Conservation (phyloP, 2,797 vertebrate genomes). For the Spondyliosoma cantharus region DNA sequence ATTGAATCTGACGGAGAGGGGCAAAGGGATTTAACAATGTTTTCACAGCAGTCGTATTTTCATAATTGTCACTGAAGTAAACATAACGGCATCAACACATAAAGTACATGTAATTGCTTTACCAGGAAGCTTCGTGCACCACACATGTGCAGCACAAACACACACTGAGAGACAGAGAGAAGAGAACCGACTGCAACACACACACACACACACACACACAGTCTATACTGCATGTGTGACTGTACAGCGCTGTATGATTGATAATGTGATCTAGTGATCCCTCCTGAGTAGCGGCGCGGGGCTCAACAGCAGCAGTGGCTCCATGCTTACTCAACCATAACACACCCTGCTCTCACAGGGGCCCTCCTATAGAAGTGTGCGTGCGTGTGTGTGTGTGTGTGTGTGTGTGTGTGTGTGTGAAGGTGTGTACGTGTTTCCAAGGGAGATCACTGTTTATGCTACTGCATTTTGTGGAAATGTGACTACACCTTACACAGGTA, state of each 20-base stretch:
- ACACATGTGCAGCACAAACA: background rate
- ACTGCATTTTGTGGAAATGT: slow-evolving; percentile 47
- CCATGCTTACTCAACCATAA: slow-evolving; percentile 78
- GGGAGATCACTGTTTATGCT: slow-evolving; percentile 34
- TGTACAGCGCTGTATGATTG: slow-evolving; percentile 75
- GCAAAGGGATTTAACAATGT: slow-evolving; percentile 45
- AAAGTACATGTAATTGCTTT: slow-evolving; percentile 56
- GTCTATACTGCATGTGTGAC: slow-evolving; percentile 50
- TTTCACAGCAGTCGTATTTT: slow-evolving; percentile 48
- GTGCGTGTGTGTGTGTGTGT: slow-evolving; percentile 33
- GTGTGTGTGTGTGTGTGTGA: slow-evolving; percentile 41
- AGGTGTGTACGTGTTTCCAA: slow-evolving; percentile 43
- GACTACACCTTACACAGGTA: slow-evolving; percentile 26
- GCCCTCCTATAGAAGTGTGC: slow-evolving; percentile 27
- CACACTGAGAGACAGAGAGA: slow-evolving; percentile 13
- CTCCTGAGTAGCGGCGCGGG: slow-evolving; percentile 67
- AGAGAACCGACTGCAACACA: slow-evolving; percentile 1
- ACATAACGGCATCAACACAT: slow-evolving; percentile 51
- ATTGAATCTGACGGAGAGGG: slow-evolving; percentile 34
- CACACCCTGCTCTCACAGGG: slow-evolving; percentile 68
- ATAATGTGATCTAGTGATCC: slow-evolving; percentile 83
- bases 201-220: slow-evolving; percentile 25
- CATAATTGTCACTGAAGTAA: slow-evolving; percentile 63
- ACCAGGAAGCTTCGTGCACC: slow-evolving; percentile 40
- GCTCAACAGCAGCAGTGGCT: slow-evolving; percentile 70